phyloP scores from a whole-genome alignment of 2,113 vertebrate species.

The Recurvirostra avosetta region DNA sequence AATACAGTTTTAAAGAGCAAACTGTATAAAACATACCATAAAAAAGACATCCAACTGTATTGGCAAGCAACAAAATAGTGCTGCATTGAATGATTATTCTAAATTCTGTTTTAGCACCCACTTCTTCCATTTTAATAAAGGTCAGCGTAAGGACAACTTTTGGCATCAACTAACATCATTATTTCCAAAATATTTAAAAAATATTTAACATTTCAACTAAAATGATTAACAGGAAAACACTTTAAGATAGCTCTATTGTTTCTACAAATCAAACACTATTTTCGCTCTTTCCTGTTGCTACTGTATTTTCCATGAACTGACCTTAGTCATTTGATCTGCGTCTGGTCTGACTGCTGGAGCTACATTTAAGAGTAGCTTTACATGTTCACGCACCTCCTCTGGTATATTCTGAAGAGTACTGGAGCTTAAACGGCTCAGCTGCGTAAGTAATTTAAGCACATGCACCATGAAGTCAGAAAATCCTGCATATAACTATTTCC shows the following conservation, averaged over 20 bases:
- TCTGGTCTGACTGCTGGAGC: conserved; percentile 92
- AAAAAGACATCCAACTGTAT: not conserved
- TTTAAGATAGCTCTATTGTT: not conserved
- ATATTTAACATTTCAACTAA: not conserved
- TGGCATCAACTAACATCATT: not conserved
- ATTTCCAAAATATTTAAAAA: not conserved
- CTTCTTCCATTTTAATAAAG: not conserved
- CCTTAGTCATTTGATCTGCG: conserved; percentile 98
- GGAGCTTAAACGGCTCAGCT: conserved; percentile 91
- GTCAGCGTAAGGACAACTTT: not conserved
- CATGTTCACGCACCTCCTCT: conserved; percentile 90
- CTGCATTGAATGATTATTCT: not conserved
- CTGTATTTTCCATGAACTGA: conserved; percentile 52
- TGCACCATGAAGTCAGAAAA: conserved; percentile 23
- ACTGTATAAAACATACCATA: not conserved
- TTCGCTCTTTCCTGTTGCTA: not conserved
- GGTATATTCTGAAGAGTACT: conserved; percentile 85
- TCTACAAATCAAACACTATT: not conserved
- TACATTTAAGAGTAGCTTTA: conserved; percentile 93
- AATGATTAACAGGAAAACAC: not conserved
- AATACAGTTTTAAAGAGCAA: not conserved
- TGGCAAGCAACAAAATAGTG: not conserved
- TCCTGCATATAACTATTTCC: not conserved
- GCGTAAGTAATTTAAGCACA: conserved; percentile 32
- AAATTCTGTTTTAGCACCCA: not conserved